A percentile compares a stretch with the other conserved stretches of the same genome.
Conservation (phyloP, 1,140 invertebrate species). For the Linepithema humile region DNA sequence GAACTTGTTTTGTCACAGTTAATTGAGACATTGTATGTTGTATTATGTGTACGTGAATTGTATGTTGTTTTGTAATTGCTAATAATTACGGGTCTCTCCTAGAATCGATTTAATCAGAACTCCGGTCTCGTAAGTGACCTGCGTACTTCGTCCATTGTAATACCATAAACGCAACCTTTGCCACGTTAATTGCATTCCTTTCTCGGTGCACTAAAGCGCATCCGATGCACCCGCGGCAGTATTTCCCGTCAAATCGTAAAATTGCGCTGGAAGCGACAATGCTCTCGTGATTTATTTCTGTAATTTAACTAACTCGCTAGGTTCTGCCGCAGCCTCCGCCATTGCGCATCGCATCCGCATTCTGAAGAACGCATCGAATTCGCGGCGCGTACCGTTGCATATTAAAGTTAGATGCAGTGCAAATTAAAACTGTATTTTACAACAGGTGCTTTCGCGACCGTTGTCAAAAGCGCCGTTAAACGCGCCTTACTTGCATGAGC, state of each 20-base stretch:
- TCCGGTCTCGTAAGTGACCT: background rate
- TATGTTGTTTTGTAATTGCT: background rate
- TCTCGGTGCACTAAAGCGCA: conserved; percentile 22
- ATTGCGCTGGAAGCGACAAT: conserved; percentile 75
- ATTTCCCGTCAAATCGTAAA: conserved; percentile 72
- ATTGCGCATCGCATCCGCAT: background rate
- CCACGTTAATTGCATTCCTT: conserved; percentile 39
- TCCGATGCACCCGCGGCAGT: conserved; percentile 29
- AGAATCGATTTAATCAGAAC: background rate
- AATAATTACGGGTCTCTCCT: background rate
- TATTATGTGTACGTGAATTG: background rate
- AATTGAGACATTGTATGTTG: background rate
- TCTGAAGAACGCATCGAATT: conserved; percentile 17
- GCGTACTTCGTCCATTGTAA: background rate
- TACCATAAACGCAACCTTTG: background rate
- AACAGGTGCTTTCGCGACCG: conserved; percentile 55
- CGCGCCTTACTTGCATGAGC: conserved; percentile 1
- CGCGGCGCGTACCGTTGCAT: conserved; percentile 59
- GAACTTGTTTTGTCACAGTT: too few relatives aligned
- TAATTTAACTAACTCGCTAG: conserved; percentile 78
- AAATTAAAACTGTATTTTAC: conserved; percentile 81
- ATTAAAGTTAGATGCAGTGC: conserved; percentile 73
- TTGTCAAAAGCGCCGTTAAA: conserved; percentile 55
- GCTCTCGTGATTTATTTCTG: conserved; percentile 80
- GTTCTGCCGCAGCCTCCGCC: background rate